Percentiles rank a stretch among this genome's conserved stretches.
Evolutionary conservation across 92 coral and sea anemone species (phyloP).

Genomic region (Porites rus): DNA sequence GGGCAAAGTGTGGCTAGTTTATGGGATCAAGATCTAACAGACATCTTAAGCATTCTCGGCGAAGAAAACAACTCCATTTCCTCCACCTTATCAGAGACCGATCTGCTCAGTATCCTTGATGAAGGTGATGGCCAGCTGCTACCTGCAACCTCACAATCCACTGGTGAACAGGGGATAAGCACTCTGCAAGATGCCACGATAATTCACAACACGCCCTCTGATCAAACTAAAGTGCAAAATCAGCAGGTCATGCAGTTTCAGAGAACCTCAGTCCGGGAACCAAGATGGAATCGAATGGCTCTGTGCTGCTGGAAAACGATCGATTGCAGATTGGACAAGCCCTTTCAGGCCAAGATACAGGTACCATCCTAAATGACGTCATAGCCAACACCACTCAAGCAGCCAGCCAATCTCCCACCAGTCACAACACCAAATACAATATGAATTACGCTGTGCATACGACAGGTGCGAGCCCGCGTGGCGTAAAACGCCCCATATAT

Average conservation of each 20-base stretch:
- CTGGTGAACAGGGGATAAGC: not conserved
- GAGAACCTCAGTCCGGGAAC: not conserved
- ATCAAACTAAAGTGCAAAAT: not conserved
- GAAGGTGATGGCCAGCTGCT: not conserved
- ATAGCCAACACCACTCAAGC: not conserved
- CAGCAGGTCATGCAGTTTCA: not conserved
- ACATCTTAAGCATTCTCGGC: slow-evolving; percentile 7
- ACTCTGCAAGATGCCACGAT: not conserved
- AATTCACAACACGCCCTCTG: not conserved
- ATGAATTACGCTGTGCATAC: not conserved
- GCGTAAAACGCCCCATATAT: not conserved
- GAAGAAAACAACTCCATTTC: not conserved
- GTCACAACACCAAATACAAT: not conserved
- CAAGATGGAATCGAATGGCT: not conserved
- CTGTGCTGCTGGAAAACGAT: not conserved
- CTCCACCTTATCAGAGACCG: not conserved
- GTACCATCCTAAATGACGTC: not conserved
- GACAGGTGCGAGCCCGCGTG: not conserved
- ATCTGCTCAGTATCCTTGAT: not conserved
- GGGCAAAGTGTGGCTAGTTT: not conserved
- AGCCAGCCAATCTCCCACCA: not conserved
- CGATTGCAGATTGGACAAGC: not conserved
- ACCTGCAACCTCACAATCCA: not conserved
- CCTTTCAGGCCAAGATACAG: not conserved
- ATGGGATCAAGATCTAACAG: slow-evolving; percentile 8